These are phyloP conservation scores for Vanessa tameamea DNA, from an alignment of 1,140 invertebrate species.

Conservation along the genomic window DNA sequence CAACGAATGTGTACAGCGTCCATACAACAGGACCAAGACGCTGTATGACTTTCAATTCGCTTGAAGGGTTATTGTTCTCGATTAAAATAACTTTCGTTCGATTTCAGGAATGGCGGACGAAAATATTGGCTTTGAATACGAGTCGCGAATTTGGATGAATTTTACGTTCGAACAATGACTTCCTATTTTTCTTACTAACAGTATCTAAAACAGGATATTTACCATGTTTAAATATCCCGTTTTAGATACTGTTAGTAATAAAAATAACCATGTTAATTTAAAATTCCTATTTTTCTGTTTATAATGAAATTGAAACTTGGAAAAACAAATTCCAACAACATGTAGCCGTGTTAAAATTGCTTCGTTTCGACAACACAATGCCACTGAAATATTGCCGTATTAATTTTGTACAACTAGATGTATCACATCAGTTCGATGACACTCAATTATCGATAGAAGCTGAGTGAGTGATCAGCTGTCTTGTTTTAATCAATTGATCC, in stretches of 20 bases:
- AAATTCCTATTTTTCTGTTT: too few species aligned
- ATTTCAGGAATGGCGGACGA: constrained; percentile 24
- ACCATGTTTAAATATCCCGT: too few species aligned
- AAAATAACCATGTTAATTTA: too few species aligned
- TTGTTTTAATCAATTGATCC: constrained; percentile 12
- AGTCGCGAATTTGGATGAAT: constrained; percentile 7
- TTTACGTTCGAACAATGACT: constrained; percentile 6
- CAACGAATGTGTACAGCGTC: neutral
- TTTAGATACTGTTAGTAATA: too few species aligned
- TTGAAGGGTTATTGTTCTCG: constrained; percentile 29
- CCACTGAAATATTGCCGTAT: neutral
- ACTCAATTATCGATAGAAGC: constrained; percentile 5
- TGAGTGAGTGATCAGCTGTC: constrained; percentile 9
- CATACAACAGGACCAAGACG: constrained; percentile 4
- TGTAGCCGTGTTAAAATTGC: neutral
- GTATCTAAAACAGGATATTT: too few species aligned
- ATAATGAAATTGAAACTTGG: neutral
- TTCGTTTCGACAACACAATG: neutral
- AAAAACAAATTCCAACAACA: too few species aligned
- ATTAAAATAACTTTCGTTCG: constrained; percentile 28
- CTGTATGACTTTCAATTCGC: constrained; percentile 17
- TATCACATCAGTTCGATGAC: neutral
- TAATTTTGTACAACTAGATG: neutral
- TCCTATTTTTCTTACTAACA: too few species aligned
- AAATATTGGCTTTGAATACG: constrained; percentile 25